Percentiles rank a stretch among this genome's conserved stretches.
phyloP scores from a whole-genome alignment of 2,888 invertebrate species.

The Drymonia ruficornis region DNA sequence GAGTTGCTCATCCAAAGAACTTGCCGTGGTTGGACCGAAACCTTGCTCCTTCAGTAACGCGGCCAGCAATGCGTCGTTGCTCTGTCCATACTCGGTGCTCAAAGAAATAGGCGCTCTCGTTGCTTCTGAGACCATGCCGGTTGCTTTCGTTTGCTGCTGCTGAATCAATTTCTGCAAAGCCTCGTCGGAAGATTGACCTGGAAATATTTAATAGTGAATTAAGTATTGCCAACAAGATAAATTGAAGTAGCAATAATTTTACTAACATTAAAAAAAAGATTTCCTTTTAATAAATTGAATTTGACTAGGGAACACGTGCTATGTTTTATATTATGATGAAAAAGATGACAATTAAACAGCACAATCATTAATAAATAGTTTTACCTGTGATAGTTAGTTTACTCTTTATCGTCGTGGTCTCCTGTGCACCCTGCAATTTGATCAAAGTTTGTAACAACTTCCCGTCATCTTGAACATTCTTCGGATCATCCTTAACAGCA shows the following conservation, averaged over 20 bases:
- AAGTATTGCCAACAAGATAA: background rate
- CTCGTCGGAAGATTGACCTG: constrained; percentile 77
- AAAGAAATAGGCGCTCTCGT: constrained; percentile 73
- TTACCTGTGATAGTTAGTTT: constrained; percentile 76
- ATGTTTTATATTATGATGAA: too few species aligned
- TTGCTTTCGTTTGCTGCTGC: constrained; percentile 54
- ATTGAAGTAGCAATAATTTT: background rate
- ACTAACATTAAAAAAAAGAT: too few species aligned
- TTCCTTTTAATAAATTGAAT: too few species aligned
- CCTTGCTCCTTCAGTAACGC: constrained; percentile 89
- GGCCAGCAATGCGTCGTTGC: constrained; percentile 88
- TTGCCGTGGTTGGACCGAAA: constrained; percentile 89
- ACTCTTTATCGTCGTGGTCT: constrained; percentile 69
- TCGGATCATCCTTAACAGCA: constrained; percentile 68
- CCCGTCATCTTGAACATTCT: constrained; percentile 71
- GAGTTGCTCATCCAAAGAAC: constrained; percentile 84
- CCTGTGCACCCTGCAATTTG: constrained; percentile 75
- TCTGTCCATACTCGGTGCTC: constrained; percentile 85
- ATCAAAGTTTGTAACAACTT: constrained; percentile 79
- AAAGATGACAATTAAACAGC: background rate
- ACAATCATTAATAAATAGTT: background rate
- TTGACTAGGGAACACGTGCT: too few species aligned
- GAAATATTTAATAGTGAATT: constrained; percentile 26
- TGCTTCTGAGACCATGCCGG: constrained; percentile 71
- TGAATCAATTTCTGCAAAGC: constrained; percentile 71